Evolutionary conservation across 2,113 vertebrate genomes (phyloP).

Genomic region (Tetrao urogallus): DNA sequence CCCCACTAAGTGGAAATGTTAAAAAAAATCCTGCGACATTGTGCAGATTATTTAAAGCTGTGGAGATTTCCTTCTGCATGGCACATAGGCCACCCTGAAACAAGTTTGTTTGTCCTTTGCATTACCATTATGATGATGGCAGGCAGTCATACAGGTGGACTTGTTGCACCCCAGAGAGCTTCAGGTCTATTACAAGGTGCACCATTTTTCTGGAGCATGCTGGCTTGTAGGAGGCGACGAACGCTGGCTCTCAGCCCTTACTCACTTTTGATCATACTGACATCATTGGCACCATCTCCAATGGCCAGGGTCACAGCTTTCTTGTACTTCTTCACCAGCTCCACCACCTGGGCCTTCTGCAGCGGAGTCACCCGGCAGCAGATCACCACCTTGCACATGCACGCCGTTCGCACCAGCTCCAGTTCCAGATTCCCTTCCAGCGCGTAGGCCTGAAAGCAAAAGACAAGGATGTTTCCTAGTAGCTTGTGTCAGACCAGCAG

Average conservation of each 20-base stretch:
- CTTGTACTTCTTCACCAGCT: conserved; percentile 94
- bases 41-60: neutral
- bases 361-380: conserved; percentile 95
- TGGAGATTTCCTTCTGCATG: neutral
- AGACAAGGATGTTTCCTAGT: neutral
- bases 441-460: conserved; percentile 81
- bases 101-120: neutral
- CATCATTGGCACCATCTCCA: conserved; percentile 93
- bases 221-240: neutral
- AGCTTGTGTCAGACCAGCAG: neutral
- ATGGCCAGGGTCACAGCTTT: conserved; percentile 92
- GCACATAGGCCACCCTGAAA: neutral
- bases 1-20: neutral
- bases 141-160: neutral
- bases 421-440: conserved; percentile 85
- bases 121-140: neutral
- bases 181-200: neutral
- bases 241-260: neutral
- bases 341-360: conserved; percentile 96
- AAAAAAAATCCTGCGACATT: neutral
- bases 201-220: neutral
- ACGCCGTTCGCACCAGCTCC: conserved; percentile 88
- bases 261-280: conserved; percentile 97
- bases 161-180: neutral
- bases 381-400: conserved; percentile 92